A percentile compares a stretch with the other conserved stretches of the same genome.
Evolutionary conservation across 2,797 vertebrate species (phyloP).

Genomic region (Thamnophis elegans): DNA sequence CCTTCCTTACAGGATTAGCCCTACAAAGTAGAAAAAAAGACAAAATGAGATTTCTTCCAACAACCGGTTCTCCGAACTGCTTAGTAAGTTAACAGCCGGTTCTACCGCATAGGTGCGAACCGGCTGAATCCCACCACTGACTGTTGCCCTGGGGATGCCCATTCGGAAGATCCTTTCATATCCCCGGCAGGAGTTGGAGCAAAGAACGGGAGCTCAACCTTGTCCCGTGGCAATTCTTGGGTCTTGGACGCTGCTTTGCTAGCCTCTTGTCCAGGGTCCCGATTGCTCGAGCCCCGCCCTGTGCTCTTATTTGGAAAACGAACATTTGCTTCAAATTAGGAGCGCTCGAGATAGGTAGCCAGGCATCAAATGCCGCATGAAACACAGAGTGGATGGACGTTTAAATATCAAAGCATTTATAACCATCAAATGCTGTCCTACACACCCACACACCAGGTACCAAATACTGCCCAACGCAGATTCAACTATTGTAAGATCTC

Average conservation of each 20-base stretch:
- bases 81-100: too few species aligned
- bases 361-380: neutral
- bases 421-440: neutral
- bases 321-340: neutral
- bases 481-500: neutral
- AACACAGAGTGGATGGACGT: neutral
- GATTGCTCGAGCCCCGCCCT: neutral
- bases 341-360: neutral
- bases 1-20: too few species aligned
- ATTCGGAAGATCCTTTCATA: neutral
- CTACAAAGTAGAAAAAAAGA: too few species aligned
- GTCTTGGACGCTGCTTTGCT: neutral
- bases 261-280: neutral
- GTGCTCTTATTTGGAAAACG: neutral
- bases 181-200: neutral
- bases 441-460: conserved; percentile 2
- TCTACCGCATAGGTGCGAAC: too few species aligned
- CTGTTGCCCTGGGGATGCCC: neutral
- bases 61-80: too few species aligned
- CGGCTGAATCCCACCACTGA: too few species aligned
- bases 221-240: neutral
- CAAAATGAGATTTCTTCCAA: too few species aligned
- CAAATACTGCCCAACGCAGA: neutral
- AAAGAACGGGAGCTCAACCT: neutral
- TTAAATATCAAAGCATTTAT: neutral